phyloP scores from a whole-genome alignment of 1,140 invertebrate species.

The Hylyphantes graminicola region DNA sequence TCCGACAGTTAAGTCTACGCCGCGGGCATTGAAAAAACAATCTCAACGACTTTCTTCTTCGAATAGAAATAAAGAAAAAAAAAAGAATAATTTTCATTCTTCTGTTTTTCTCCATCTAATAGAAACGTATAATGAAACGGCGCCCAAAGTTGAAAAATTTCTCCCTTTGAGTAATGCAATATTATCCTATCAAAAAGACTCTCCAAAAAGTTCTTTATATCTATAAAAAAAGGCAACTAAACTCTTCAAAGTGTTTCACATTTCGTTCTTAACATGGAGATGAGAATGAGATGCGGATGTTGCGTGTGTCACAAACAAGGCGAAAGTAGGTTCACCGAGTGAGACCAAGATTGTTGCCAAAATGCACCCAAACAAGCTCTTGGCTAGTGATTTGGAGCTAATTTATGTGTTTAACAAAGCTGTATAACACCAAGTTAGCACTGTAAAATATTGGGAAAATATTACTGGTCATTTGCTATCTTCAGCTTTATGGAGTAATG shows the following conservation, averaged over 20 bases:
- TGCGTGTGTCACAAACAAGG: no score
- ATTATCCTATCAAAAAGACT: slow-evolving; percentile 58
- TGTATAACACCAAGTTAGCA: no score
- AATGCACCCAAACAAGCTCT: no score
- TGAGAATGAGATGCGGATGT: no score
- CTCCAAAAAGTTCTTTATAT: slow-evolving; percentile 9
- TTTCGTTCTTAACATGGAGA: slow-evolving; percentile 21
- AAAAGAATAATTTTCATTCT: slow-evolving; percentile 53
- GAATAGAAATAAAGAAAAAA: background rate
- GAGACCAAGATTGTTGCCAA: no score
- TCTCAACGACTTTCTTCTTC: slow-evolving; percentile 27
- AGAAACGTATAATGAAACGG: slow-evolving; percentile 54
- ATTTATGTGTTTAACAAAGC: no score
- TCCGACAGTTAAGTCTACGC: slow-evolving; percentile 51
- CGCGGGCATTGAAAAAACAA: slow-evolving; percentile 41
- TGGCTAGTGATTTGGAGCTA: no score
- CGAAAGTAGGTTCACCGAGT: no score
- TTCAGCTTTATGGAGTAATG: no score
- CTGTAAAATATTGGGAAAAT: no score
- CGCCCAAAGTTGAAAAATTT: slow-evolving; percentile 44
- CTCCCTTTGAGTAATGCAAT: slow-evolving; percentile 48
- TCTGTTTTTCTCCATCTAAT: slow-evolving; percentile 57
- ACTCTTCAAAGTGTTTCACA: slow-evolving; percentile 45
- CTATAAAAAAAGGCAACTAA: no score
- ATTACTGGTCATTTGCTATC: no score